Base-by-base conservation (phyloP, 2,888 invertebrate genomes). In the Siphlonurus alternatus region DNA sequence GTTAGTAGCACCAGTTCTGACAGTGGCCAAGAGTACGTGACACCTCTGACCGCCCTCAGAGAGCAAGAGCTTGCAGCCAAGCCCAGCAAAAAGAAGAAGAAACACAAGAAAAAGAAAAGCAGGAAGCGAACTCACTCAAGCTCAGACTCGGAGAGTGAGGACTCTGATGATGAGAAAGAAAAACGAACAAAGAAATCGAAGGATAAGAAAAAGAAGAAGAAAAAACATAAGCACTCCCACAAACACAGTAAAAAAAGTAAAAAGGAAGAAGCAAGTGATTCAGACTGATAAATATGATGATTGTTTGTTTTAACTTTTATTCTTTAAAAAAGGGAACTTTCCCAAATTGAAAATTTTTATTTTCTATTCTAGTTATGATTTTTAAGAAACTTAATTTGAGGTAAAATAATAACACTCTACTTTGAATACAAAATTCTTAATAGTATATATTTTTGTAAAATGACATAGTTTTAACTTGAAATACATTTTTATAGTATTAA, bases 1-100 rank as follows among this genome's bases (percentile, higher is more conserved):
- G 91, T 96, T 0, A 93, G 93, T 73, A 94, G 94, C 71, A 96
- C 95, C 2, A 94, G 93, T 71, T 93, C 93, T 66, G 93, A 93
- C 70, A 87, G 88, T 23, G 88, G 87, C 67, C 74, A 74, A 63
- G 88, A 93, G 68, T 91, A 90, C 73, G 78, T 86, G 1, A 93
- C 93, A 0, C 93, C 93, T 0, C 74, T 93, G 62, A 91, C 89
- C 25, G 86, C 85, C 67, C 74, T 93, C 53, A 77, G 92, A 22
- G 88, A 89, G 72, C 84, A 86, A 64, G 93, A 93, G 74, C 74
- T 93, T 1, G 70, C 71, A 56, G 60, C 69, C n/a, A 67, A 65
- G 23, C 79, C 81, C 65, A 83, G 84, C 69, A 88, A 88, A 72
- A 74, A 86, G 64, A 78, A 83, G 23, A 78, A 80, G 68, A 83